Base-by-base conservation (phyloP, 2,888 invertebrate genomes). In the Elgonia sp. region DNA sequence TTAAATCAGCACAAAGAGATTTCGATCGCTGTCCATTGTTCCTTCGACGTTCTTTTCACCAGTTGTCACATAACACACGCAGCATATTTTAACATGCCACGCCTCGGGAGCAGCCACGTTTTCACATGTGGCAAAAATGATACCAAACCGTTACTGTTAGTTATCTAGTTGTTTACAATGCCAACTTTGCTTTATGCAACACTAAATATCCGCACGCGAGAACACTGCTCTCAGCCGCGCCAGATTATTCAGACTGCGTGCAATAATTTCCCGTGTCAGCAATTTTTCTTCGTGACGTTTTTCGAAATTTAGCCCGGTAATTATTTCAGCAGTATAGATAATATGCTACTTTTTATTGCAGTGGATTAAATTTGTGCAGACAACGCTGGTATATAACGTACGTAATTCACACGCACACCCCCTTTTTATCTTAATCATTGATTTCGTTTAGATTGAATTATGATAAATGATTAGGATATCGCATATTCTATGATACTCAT, bases 121-220 rank as follows among this genome's bases (percentile, higher is more conserved):
- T 82, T 70, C 21, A 37, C 46, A 8, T 1, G 39, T 21, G 73
- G 39, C 53, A 39, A 79, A 73, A 85, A 85, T 84, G 69, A 86
- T 81, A 86, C 69, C 14, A 20, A 42, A 57, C 67, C 76, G 65
- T 76, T 76, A 63, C 86, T 65, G 81, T 81, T 86, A 86, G 75
- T 85, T 86, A 86, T 86, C 86, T 76, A 86, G 81, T 86, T 86
- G 86, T 86, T 86, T 86, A 86, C 86, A 86, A 82, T 82, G 86
- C 69, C 82, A 86, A 82, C 86, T 86, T 86, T 86, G 72, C 72
- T 86, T 86, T 86, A 86, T 72, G 86, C 72, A 82, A 77, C 72
- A 77, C 81, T 86, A 82, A 86, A 86, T 86, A 81, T 81, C 55
- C 76, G 62, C 76, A 14, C 37, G 40, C 69, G 29, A 29, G 18